These are phyloP conservation scores for Dolichallabes microphthalmus DNA, from an alignment of 2,113 vertebrate species.

Conservation along the genomic window DNA sequence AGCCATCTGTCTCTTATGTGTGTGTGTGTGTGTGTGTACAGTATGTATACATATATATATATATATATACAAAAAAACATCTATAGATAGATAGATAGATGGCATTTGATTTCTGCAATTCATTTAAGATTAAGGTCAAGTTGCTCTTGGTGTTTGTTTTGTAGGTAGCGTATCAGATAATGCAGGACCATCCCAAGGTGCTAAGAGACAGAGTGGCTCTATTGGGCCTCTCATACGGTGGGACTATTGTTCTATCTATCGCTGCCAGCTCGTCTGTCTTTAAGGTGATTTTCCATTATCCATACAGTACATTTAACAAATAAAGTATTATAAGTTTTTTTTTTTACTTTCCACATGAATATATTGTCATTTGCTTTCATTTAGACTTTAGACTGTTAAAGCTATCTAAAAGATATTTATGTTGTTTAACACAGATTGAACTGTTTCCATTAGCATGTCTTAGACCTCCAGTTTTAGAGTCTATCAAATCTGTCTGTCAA, in stretches of 20 bases:
- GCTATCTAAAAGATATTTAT: neutral
- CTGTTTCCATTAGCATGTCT: no score
- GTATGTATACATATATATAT: neutral
- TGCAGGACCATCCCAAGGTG: conserved; percentile 66
- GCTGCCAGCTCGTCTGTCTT: conserved; percentile 50
- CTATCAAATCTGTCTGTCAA: no score
- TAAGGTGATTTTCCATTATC: conserved; percentile 49
- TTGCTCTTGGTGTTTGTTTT: neutral
- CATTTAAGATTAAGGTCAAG: neutral
- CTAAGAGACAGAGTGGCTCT: conserved; percentile 61
- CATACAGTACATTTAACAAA: neutral
- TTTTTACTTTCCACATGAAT: neutral
- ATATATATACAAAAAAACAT: no score
- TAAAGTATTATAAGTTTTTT: neutral
- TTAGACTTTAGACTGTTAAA: neutral
- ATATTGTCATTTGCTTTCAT: neutral
- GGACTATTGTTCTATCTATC: conserved; percentile 47
- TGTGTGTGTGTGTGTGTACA: no score
- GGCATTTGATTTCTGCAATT: neutral
- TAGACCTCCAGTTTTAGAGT: no score
- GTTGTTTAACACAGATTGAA: neutral
- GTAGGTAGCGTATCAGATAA: conserved; percentile 63
- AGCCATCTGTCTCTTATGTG: neutral
- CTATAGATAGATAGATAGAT: no score
- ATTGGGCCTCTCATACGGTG: conserved; percentile 66